phyloP scores from a whole-genome alignment of 2,113 vertebrate species.

The Cygnus atratus region DNA sequence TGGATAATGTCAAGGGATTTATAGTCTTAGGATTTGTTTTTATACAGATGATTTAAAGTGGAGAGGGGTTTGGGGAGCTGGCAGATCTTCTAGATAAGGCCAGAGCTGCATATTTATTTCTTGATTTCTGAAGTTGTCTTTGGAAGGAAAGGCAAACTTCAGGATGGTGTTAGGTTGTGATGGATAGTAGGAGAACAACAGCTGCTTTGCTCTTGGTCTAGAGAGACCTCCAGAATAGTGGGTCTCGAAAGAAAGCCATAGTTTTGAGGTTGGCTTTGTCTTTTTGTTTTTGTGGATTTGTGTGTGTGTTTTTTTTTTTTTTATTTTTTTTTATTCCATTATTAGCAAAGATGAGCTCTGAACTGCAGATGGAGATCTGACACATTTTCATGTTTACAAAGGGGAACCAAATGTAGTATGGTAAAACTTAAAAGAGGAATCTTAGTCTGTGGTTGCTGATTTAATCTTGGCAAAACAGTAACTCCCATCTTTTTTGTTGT shows the following conservation, averaged over 20 bases:
- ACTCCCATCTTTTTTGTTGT: background rate
- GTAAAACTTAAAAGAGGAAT: constrained; percentile 33
- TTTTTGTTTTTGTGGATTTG: background rate
- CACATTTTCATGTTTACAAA: background rate
- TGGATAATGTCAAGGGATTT: constrained; percentile 1
- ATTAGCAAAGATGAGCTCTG: background rate
- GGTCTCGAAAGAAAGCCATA: background rate
- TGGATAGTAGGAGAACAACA: background rate
- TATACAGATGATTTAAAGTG: background rate
- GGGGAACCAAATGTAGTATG: constrained; percentile 10
- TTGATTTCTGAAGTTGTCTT: background rate
- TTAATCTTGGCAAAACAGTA: background rate
- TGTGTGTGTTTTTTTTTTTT: no score
- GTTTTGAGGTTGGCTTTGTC: background rate
- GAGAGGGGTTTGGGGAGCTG: fast-evolving
- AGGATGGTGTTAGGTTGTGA: background rate
- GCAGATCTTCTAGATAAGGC: background rate
- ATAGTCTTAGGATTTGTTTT: constrained; percentile 4
- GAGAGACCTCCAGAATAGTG: background rate
- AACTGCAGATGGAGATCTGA: constrained; percentile 3
- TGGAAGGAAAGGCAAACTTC: background rate
- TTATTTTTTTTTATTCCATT: no score
- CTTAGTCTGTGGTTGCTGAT: background rate
- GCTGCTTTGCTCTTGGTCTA: background rate
- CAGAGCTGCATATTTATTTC: background rate